Conservation (phyloP, 1,140 invertebrate species). For the Plutomurus gul region DNA sequence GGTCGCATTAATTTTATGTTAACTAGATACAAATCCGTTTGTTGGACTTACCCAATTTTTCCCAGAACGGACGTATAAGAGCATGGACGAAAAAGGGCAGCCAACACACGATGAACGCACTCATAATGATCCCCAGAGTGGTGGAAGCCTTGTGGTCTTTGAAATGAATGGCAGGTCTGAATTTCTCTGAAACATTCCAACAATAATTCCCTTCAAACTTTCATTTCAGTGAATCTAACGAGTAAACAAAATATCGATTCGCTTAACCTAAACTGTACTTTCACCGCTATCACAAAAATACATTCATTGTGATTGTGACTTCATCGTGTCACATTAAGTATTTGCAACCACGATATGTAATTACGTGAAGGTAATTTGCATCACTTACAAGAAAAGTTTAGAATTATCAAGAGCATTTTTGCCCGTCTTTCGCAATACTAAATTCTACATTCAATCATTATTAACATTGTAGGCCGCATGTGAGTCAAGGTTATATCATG, state of each 20-base stretch:
- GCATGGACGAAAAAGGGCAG: conserved; percentile 94
- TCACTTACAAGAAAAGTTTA: no score
- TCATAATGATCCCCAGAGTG: conserved; percentile 96
- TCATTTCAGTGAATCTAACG: background rate
- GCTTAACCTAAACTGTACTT: background rate
- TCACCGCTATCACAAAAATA: background rate
- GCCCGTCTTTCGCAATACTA: no score
- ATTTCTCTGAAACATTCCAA: conserved; percentile 44
- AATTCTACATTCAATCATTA: no score
- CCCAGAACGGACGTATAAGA: conserved; percentile 79
- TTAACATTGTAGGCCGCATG: no score
- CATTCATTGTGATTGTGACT: no score
- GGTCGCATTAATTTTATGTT: background rate
- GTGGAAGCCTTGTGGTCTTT: conserved; percentile 89
- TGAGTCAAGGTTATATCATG: no score
- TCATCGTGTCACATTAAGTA: no score
- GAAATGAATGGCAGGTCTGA: conserved; percentile 43
- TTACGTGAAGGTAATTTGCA: no score
- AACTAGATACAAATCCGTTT: no score
- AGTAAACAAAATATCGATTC: background rate
- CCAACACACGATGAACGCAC: conserved; percentile 80
- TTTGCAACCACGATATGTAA: no score
- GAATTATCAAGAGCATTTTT: no score
- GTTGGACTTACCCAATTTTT: conserved; percentile 35
- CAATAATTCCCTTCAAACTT: conserved; percentile 17